Evolutionary conservation across 2,888 invertebrate genomes (phyloP), one percentile per base, ranked within the genome.

Genomic region (Platycheirus albimanus): DNA sequence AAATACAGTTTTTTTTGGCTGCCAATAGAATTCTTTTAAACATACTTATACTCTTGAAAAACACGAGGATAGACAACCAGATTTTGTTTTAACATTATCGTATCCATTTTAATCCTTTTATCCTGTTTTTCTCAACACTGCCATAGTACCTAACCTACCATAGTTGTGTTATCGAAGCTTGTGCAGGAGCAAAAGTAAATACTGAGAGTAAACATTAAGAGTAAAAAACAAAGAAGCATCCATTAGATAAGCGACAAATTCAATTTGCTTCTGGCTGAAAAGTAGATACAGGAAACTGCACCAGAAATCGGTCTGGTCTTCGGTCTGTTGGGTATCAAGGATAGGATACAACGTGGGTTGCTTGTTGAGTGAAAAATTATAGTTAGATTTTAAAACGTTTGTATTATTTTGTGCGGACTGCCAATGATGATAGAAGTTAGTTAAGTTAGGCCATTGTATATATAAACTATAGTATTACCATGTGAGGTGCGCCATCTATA

Each of bases 231-330:
- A 75, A 74, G 47, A 66, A 81, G 75, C 61, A 81, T 76, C 81
- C 81, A 81, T 81, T 81, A 81, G 81, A 76, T 41, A 56, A 38
- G 56, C 76, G 66, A 66, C 66, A 71, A 81, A 81, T 71, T 76
- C 76, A 81, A 81, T 81, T 81, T 81, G 45, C 66, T 36, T 47
- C 30, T 43, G 51, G 61, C 58, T 64, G 38, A 41, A 70, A n/a
- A 36, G 54, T 36, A 30, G 20, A 20, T 6, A 69, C 13, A 28
- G 30, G 17, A 28, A 56, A 38, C 38, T 38, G 20, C 20, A 56
- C 38, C n/a, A 6, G 30, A 33, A 33, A 8, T 33, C 30, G 30
- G 5, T 33, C 8, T 7, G 30, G 7, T 33, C 7, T 5, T 20
- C 41, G 41, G 41, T 20, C 33, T 24, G 10, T 8, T 24, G 13